Evolutionary conservation across 2,797 vertebrate species (phyloP), one percentile per base, ranked within the genome.

Genomic region (Petrocephalus sullivani): DNA sequence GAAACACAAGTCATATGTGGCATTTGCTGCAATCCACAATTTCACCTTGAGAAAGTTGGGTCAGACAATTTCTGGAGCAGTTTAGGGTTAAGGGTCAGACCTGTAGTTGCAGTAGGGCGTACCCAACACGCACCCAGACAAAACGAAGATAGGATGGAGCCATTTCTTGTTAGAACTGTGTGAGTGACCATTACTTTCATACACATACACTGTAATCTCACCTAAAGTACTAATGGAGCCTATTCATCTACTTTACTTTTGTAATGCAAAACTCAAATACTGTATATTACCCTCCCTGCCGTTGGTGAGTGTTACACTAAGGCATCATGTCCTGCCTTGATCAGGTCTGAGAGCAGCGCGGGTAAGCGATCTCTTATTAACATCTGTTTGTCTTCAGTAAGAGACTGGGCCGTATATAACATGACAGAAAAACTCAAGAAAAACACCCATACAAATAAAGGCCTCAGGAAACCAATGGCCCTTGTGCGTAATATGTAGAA

Each of bases 201-300:
- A 87, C 90, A 85, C 81, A 71, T 46, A 88, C 71, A 46, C 75
- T 67, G 19, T 51, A 90, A 89, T 75, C 84, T 86, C 60, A 33
- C 61, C 78, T 60, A 6, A 19, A 90, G 71, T 64, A 87, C 75
- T 89, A 90, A 91, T 90, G 88, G 64, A 1, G 88, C 56, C 89
- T 87, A 91, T 90, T 90, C 89, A 87, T 89, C 89, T 88, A 60
- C 86, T 83, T 89, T 90, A n/a, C 85, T 56, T 75, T 12, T 49
- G 64, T 19, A 16, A 57, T 54, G 58, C 61, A n/a, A 60, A 57
- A 54, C 58, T 49, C 83, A 49, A 58, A n/a, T 49, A 28, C 28
- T 28, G 28, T 28, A 75, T 75, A 87, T 54, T 60, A 58, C 1
- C 21, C 19, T 4, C 81, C 10, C 9, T 54, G 81, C n/a, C 54